Evolutionary conservation across 2,888 invertebrate species (phyloP).

Genomic region (Hipparchia semele): DNA sequence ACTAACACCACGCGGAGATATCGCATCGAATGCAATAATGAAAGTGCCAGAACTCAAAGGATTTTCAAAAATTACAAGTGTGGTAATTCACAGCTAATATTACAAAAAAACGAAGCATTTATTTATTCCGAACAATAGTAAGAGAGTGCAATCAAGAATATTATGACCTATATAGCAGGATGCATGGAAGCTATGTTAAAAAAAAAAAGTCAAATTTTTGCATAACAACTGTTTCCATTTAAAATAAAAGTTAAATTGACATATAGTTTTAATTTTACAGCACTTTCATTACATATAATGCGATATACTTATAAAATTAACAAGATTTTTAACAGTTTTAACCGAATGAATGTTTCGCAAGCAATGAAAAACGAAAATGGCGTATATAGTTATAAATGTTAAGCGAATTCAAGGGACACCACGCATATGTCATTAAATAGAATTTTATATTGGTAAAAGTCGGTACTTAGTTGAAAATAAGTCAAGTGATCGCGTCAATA

Average conservation of each 20-base stretch:
- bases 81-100: too few relatives aligned
- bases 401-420: slow-evolving; percentile 38
- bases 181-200: background rate
- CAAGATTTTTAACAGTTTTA: background rate
- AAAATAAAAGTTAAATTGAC: background rate
- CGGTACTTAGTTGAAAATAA: background rate
- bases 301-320: background rate
- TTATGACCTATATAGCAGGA: background rate
- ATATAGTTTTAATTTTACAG: background rate
- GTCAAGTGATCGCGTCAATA: background rate
- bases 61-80: too few relatives aligned
- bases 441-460: background rate
- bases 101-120: too few relatives aligned
- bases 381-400: slow-evolving; percentile 27
- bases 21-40: slow-evolving; percentile 3
- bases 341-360: slow-evolving; percentile 25
- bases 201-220: background rate
- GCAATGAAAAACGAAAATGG: slow-evolving; percentile 33
- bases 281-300: slow-evolving; percentile 1
- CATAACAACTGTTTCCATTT: background rate
- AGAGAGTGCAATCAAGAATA: background rate
- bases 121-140: too few relatives aligned
- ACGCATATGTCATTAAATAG: slow-evolving; percentile 33
- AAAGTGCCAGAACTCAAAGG: background rate
- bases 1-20: slow-evolving; percentile 23